Conservation (phyloP, 2,888 invertebrate genomes). For the Drosophila gaucha region DNA sequence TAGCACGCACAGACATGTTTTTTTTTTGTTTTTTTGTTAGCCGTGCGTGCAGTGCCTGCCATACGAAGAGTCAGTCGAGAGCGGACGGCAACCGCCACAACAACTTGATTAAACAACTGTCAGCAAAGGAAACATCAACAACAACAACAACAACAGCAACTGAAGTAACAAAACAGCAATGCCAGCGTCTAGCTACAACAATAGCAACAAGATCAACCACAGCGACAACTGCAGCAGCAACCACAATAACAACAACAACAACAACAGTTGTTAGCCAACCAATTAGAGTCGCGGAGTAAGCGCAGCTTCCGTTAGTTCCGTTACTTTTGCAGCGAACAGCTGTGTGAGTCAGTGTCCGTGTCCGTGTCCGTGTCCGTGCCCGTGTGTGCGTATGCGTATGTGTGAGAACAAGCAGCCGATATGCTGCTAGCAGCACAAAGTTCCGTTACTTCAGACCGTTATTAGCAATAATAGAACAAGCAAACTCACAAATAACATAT, state of each 20-base stretch:
- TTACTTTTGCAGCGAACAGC: constrained; percentile 53
- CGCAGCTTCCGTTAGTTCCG: constrained; percentile 46
- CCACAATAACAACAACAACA: constrained; percentile 11
- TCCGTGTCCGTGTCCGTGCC: constrained; percentile 10
- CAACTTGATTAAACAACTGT: constrained; percentile 34
- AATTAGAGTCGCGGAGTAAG: constrained; percentile 25
- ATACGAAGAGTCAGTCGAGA: constrained; percentile 52
- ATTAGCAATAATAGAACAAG: constrained; percentile 29
- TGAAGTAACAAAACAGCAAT: constrained; percentile 23
- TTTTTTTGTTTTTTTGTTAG: constrained; percentile 1
- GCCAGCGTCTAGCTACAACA: constrained; percentile 14
- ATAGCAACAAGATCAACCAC: constrained; percentile 15
- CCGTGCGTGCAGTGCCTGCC: constrained; percentile 37
- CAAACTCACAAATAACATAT: constrained; percentile 7
- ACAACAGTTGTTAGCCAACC: constrained; percentile 23
- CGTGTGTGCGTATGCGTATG: constrained; percentile 12
- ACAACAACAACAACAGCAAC: constrained; percentile 10
- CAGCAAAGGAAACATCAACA: constrained; percentile 10
- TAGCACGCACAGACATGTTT: constrained; percentile 24
- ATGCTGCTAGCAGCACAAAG: constrained; percentile 24
- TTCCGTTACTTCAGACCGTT: constrained; percentile 27
- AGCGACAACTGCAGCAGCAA: neutral
- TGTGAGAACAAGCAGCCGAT: constrained; percentile 38
- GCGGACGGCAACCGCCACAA: constrained; percentile 61
- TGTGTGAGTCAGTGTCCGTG: constrained; percentile 51